Base-by-base conservation (phyloP, 2,888 invertebrate genomes). In the Dromius quadrimaculatus region DNA sequence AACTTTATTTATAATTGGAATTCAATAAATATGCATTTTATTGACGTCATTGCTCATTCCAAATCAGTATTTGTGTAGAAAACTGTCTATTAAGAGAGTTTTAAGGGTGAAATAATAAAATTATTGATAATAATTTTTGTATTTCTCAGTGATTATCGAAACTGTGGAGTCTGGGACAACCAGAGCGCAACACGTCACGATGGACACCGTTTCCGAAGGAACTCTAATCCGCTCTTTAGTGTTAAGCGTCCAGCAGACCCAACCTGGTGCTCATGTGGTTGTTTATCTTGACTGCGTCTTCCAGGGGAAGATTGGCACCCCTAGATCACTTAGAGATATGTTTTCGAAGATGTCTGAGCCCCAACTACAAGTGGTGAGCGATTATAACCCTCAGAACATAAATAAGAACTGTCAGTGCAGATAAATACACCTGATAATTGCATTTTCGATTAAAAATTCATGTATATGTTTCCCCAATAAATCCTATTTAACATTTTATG, bases 211-310 rank as follows among this genome's bases (percentile, higher is more conserved):
- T 50, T 82, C 85, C 50, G 85, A 85, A 15, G 84, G 85, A 1
- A 84, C 85, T 2, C 79, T 87, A 0, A 83, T 89, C 2, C 83
- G 87, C 65, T 87, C 87, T 8, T 81, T 90, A 19, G 82, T 88
- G 38, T 76, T 88, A 47, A 79, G 83, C 8, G 82, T 88, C 1
- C 84, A 85, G 74, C 89, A 89, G 77, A 79, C 78, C 17, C 84
- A 85, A 72, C 86, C 87, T 0, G 84, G 87, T 0, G 86, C 87
- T 1, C 85, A 85, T 73, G 86, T 90, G 15, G 87, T 88, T 74
- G 81, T 92, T 22, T 87, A 87, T 75, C 84, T 89, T 2, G 89
- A 90, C 75, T 92, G 92, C 77, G 83, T 84, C 20, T 83, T 86
- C 1, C 85, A 89, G 71, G 91, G 90, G 36, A 86, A 86, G 81